Conservation (phyloP, 2,888 invertebrate species). For the Stomorhina lunata region DNA sequence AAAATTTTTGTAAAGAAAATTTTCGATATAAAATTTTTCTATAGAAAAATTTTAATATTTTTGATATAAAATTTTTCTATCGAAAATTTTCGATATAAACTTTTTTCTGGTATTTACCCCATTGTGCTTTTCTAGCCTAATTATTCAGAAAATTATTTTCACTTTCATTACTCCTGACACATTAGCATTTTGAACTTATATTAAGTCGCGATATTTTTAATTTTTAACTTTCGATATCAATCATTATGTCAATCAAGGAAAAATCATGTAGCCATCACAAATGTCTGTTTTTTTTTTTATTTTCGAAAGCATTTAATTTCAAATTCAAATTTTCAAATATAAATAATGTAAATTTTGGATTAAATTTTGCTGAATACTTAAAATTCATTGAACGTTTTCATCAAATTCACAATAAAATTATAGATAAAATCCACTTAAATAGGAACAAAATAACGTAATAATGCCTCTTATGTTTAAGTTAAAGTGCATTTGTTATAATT, state of each 20-base stretch:
- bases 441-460: too few species aligned
- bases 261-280: conserved; percentile 36
- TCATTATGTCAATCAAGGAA: conserved; percentile 45
- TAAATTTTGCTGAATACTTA: neutral
- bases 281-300: neutral
- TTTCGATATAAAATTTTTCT: too few species aligned
- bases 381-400: conserved; percentile 51
- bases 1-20: too few species aligned
- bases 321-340: conserved; percentile 11
- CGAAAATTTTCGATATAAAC: too few species aligned
- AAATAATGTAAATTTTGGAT: neutral
- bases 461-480: too few species aligned
- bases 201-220: neutral
- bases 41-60: too few species aligned
- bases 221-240: conserved; percentile 32
- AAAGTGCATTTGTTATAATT: conserved; percentile 37
- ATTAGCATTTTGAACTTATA: conserved; percentile 43
- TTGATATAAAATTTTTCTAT: too few species aligned
- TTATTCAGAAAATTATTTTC: too few species aligned
- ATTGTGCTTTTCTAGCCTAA: too few species aligned
- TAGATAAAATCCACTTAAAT: conserved; percentile 45
- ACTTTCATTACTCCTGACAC: too few species aligned
- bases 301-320: neutral
- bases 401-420: conserved; percentile 39
- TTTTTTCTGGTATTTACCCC: too few species aligned